These are phyloP conservation scores for Orthonyx spaldingii DNA, from an alignment of 2,113 vertebrate genomes.

Conservation along the genomic window DNA sequence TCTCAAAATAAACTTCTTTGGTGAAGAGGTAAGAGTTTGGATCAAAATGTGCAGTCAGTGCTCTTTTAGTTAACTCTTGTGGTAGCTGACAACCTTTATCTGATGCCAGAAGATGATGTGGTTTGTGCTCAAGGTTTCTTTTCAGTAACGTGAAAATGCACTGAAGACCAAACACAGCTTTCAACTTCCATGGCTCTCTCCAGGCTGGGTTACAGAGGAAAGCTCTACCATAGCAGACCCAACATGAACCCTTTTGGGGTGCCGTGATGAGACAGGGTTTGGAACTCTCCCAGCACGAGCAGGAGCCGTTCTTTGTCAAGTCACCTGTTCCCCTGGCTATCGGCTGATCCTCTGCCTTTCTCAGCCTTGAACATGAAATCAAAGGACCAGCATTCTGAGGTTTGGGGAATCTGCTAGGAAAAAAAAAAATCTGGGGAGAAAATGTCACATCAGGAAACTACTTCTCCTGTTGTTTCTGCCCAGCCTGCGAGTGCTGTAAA, in stretches of 20 bases:
- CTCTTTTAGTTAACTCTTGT: not conserved
- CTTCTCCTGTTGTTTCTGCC: not conserved
- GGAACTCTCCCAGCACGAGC: not conserved
- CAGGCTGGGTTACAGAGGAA: not conserved
- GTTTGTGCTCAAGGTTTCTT: not conserved
- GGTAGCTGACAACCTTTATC: not conserved
- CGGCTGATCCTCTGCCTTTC: not conserved
- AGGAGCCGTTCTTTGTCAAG: not conserved
- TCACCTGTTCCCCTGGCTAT: not conserved
- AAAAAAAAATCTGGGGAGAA: too few relatives aligned
- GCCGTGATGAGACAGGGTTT: not conserved
- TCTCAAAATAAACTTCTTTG: not conserved
- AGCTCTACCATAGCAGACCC: not conserved
- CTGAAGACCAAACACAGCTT: not conserved
- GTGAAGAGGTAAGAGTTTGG: not conserved
- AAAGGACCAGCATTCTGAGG: not conserved
- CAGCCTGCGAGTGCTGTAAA: not conserved
- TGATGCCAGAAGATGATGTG: not conserved
- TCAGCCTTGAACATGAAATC: not conserved
- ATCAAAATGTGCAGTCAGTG: not conserved
- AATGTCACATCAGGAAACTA: not conserved
- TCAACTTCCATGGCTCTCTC: not conserved
- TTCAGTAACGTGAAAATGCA: not conserved
- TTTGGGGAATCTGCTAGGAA: not conserved
- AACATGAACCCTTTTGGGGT: not conserved